Conservation (phyloP, 2,113 vertebrate genomes). For the Gallinago media region DNA sequence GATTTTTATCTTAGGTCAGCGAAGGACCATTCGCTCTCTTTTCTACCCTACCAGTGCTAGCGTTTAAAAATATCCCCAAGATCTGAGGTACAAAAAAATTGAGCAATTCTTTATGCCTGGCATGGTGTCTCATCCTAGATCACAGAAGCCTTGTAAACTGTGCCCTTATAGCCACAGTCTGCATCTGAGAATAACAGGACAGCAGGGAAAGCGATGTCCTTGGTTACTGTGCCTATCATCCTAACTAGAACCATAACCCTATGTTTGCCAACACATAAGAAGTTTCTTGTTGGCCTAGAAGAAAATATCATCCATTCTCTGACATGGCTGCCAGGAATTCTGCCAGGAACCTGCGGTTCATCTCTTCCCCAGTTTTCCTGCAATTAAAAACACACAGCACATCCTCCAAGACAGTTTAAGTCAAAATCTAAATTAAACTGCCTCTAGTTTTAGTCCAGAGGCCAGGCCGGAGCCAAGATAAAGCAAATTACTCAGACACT, state of each 20-base stretch:
- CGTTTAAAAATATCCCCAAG: not conserved
- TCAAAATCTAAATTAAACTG: not conserved
- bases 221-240: not conserved
- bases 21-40: not conserved
- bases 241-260: not conserved
- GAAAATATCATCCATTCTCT: not conserved
- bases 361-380: not conserved
- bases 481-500: not conserved
- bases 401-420: not conserved
- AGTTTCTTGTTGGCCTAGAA: not conserved
- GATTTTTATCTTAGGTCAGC: not conserved
- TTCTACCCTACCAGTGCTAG: not conserved
- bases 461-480: not conserved
- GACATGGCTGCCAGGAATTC: not conserved
- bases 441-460: not conserved
- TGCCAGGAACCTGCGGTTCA: not conserved
- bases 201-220: not conserved
- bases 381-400: not conserved
- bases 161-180: not conserved
- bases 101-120: not conserved
- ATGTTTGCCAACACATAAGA: not conserved
- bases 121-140: not conserved
- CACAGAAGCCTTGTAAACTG: not conserved
- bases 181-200: not conserved
- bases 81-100: not conserved